Conservation (phyloP, 2,797 vertebrate genomes). For the Mus spretus region DNA sequence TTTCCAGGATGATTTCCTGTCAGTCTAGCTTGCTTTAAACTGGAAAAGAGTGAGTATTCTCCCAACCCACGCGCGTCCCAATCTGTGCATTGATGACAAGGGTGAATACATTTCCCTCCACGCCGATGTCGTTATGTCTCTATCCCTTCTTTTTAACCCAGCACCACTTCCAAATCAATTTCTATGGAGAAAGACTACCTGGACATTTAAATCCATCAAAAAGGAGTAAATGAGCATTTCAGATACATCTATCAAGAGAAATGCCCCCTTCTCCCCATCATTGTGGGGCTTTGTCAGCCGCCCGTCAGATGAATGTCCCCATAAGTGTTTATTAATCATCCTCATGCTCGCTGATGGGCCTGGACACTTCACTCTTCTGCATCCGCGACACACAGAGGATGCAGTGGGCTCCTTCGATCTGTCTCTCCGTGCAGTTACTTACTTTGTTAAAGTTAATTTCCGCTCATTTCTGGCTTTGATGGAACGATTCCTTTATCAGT, state of each 20-base stretch:
- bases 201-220: constrained; percentile 83
- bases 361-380: constrained; percentile 37
- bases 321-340: constrained; percentile 79
- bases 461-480: constrained; percentile 78
- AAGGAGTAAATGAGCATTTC: constrained; percentile 78
- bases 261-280: constrained; percentile 72
- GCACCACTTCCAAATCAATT: constrained; percentile 79
- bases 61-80: background rate
- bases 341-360: constrained; percentile 69
- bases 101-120: constrained; percentile 37
- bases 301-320: constrained; percentile 78
- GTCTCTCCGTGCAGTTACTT: constrained; percentile 75
- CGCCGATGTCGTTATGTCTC: constrained; percentile 45
- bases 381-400: constrained; percentile 59
- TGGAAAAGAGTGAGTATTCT: background rate
- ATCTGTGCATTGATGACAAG: background rate
- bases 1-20: constrained; percentile 53
- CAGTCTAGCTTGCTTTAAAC: constrained; percentile 4
- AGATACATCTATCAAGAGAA: constrained; percentile 79
- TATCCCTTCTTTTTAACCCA: constrained; percentile 73
- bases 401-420: constrained; percentile 72
- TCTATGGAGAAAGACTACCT: constrained; percentile 80
- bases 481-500: constrained; percentile 76
- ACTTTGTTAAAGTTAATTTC: constrained; percentile 81
- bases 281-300: constrained; percentile 77